Conservation (phyloP, 2,113 vertebrate species). For the Myotis lucifugus region DNA sequence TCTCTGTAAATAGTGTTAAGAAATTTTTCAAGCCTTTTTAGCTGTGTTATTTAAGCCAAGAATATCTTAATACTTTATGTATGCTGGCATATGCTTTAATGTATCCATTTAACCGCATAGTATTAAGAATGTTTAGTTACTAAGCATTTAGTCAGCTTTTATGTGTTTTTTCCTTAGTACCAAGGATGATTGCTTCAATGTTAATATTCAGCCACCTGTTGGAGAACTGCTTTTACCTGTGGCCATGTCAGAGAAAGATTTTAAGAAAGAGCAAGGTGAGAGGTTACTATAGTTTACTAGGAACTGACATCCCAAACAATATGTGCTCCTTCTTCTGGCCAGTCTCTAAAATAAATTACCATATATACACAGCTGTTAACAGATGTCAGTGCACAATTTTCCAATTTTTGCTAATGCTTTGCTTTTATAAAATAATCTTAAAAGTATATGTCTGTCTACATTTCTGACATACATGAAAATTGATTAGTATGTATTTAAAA, state of each 20-base stretch:
- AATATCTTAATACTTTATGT: not conserved
- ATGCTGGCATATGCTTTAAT: not conserved
- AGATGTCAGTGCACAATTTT: not conserved
- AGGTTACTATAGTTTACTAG: conserved; percentile 29
- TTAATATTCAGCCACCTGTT: conserved; percentile 93
- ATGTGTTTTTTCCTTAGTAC: conserved; percentile 87
- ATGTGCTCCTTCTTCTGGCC: not conserved
- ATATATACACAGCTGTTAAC: not conserved
- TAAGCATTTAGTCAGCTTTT: conserved; percentile 60
- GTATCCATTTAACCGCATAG: not conserved
- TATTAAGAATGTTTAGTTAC: conserved; percentile 16
- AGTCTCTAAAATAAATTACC: conserved; percentile 4
- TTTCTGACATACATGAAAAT: conserved; percentile 54
- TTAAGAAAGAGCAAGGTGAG: conserved; percentile 94
- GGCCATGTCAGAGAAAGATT: conserved; percentile 93
- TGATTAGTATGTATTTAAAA: conserved; percentile 60
- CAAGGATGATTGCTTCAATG: conserved; percentile 92
- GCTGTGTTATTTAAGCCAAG: not conserved
- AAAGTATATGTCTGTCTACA: conserved; percentile 29
- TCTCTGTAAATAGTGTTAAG: conserved; percentile 5
- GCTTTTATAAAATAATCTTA: conserved; percentile 52
- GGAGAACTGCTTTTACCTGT: conserved; percentile 95
- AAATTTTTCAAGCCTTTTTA: conserved; percentile 11
- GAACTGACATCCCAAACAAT: conserved; percentile 22
- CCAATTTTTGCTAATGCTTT: conserved; percentile 50